phyloP scores from a whole-genome alignment of 2,113 vertebrate species.

The Lamprologus tigripictilis region DNA sequence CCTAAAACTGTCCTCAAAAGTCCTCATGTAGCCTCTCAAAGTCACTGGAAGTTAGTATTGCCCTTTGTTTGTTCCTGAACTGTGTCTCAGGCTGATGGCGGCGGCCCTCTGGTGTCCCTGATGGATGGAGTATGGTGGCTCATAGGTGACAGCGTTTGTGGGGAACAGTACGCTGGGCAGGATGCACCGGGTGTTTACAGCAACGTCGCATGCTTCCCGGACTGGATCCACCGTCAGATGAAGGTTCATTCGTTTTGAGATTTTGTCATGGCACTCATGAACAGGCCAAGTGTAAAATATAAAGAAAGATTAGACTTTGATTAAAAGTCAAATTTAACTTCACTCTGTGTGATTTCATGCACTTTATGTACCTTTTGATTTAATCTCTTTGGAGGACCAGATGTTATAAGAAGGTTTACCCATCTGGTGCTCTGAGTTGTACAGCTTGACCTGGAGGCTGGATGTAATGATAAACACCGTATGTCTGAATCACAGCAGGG shows the following conservation, averaged over 20 bases:
- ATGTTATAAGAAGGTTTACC: not conserved
- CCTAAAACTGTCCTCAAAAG: not conserved
- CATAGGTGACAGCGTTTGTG: conserved; percentile 80
- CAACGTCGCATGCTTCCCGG: conserved; percentile 73
- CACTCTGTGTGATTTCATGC: not conserved
- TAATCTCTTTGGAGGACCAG: not conserved
- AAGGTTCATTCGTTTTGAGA: conserved; percentile 58
- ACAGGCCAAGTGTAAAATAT: not conserved
- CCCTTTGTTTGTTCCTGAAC: not conserved
- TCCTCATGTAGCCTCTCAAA: not conserved
- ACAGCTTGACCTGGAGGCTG: not conserved
- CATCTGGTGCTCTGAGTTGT: not conserved
- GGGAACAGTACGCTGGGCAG: conserved; percentile 63
- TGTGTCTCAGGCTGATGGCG: conserved; percentile 74
- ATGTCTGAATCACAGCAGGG: not conserved
- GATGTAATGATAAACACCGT: not conserved
- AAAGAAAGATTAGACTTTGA: not conserved
- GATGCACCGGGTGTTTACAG: conserved; percentile 79
- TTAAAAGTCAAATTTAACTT: not conserved
- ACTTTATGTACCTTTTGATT: not conserved
- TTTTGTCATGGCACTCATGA: not conserved
- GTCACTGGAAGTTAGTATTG: not conserved
- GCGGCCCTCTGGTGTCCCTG: conserved; percentile 75
- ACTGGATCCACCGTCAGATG: conserved; percentile 84
- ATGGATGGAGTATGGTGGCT: conserved; percentile 79